These are phyloP conservation scores for Hypomecis atomaria DNA, from an alignment of 2,888 invertebrate species.

Conservation along the genomic window DNA sequence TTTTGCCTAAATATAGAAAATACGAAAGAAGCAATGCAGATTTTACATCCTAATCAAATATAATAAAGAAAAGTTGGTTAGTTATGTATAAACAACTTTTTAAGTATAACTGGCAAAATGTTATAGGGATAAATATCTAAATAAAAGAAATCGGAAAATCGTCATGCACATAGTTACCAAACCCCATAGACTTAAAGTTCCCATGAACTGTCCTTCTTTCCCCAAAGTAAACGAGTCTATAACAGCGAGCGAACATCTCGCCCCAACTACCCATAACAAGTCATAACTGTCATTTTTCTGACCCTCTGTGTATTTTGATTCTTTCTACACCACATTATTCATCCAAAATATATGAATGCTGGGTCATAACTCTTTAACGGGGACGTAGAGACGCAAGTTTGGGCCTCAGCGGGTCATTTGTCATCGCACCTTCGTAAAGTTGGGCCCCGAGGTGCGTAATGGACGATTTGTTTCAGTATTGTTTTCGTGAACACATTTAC, in stretches of 20 bases:
- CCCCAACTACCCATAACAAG: conserved; percentile 25
- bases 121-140: too few relatives aligned
- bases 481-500: conserved; percentile 39
- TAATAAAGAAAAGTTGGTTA: too few relatives aligned
- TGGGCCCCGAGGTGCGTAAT: conserved; percentile 37
- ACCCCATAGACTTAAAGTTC: too few relatives aligned
- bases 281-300: conserved; percentile 45
- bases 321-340: conserved; percentile 57
- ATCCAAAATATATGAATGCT: conserved; percentile 58
- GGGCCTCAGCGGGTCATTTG: conserved; percentile 54
- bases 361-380: conserved; percentile 58
- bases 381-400: conserved; percentile 52
- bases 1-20: too few relatives aligned
- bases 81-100: too few relatives aligned
- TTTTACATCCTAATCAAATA: too few relatives aligned
- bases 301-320: conserved; percentile 53
- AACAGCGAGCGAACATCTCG: conserved; percentile 6
- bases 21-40: too few relatives aligned
- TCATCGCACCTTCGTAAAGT: conserved; percentile 54
- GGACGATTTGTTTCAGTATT: conserved; percentile 51
- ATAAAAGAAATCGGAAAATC: too few relatives aligned
- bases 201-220: neutral
- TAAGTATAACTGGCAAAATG: too few relatives aligned
- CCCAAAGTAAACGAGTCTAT: conserved; percentile 3
- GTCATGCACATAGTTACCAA: too few relatives aligned